Conservation (phyloP, 2,113 vertebrate species). For the Dicentrarchus labrax region DNA sequence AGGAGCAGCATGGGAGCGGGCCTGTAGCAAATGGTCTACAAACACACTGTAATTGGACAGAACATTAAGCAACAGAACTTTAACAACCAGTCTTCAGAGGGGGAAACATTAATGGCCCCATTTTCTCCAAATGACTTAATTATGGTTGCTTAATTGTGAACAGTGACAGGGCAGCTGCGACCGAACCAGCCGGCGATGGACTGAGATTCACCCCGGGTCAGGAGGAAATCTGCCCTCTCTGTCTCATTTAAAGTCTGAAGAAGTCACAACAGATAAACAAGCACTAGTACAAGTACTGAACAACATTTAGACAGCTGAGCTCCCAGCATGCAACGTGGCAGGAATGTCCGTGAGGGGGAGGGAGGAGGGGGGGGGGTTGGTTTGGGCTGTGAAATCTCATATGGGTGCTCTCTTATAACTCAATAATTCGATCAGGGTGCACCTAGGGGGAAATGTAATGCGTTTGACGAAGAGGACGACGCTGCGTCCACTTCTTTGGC, state of each 20-base stretch:
- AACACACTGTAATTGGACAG: slow-evolving; percentile 62
- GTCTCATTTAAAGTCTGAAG: not conserved
- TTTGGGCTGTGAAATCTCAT: slow-evolving; percentile 30
- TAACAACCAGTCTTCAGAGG: slow-evolving; percentile 60
- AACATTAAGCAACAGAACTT: slow-evolving; percentile 45
- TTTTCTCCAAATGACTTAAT: slow-evolving; percentile 70
- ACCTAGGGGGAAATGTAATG: slow-evolving; percentile 39
- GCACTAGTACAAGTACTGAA: not conserved
- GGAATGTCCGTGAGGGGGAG: slow-evolving; percentile 29
- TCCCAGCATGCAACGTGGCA: slow-evolving; percentile 51
- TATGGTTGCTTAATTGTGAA: slow-evolving; percentile 60
- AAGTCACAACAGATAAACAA: slow-evolving; percentile 55
- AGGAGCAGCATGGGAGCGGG: slow-evolving; percentile 24
- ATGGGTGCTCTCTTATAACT: slow-evolving; percentile 51
- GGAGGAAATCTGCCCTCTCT: slow-evolving; percentile 1
- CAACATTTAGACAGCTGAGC: slow-evolving; percentile 65
- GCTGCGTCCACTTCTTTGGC: not conserved
- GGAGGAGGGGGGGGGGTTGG: too few species aligned
- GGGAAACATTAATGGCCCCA: slow-evolving; percentile 33
- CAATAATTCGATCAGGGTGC: slow-evolving; percentile 64
- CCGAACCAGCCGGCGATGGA: slow-evolving; percentile 30
- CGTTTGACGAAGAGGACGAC: slow-evolving; percentile 37
- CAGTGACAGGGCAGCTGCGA: slow-evolving; percentile 41
- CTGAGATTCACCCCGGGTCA: slow-evolving; percentile 8
- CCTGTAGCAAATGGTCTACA: slow-evolving; percentile 20